phyloP scores from a whole-genome alignment of 2,797 vertebrate species.

The Anguilla anguilla region DNA sequence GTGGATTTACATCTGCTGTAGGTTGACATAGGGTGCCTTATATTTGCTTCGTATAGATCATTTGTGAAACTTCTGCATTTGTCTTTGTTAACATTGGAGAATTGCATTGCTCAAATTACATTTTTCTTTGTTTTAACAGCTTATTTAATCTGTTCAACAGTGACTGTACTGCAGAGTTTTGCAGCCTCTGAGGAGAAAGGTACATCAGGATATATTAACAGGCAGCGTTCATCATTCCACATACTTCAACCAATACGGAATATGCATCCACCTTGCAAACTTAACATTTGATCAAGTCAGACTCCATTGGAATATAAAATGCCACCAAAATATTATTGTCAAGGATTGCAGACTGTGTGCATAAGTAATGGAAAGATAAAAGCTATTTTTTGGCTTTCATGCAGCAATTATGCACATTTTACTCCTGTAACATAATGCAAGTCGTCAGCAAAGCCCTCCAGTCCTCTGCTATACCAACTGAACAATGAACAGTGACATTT shows the following conservation, averaged over 20 bases:
- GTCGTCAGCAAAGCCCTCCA: not conserved
- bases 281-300: not conserved
- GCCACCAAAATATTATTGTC: not conserved
- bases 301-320: not conserved
- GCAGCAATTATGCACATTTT: not conserved
- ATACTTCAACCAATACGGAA: not conserved
- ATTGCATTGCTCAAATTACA: not conserved
- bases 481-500: constrained; percentile 1
- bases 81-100: not conserved
- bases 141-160: not conserved
- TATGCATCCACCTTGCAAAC: not conserved
- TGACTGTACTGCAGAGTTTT: not conserved
- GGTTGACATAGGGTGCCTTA: not conserved
- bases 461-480: not conserved
- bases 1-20: not conserved
- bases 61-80: not conserved
- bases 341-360: not conserved
- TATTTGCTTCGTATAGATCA: not conserved
- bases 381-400: not conserved
- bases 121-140: not conserved
- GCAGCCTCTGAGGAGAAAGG: not conserved
- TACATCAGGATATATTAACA: not conserved
- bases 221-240: not conserved
- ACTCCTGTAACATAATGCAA: not conserved
- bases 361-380: not conserved